phyloP scores from a whole-genome alignment of 2,888 invertebrate species.

The Allygus modestus region DNA sequence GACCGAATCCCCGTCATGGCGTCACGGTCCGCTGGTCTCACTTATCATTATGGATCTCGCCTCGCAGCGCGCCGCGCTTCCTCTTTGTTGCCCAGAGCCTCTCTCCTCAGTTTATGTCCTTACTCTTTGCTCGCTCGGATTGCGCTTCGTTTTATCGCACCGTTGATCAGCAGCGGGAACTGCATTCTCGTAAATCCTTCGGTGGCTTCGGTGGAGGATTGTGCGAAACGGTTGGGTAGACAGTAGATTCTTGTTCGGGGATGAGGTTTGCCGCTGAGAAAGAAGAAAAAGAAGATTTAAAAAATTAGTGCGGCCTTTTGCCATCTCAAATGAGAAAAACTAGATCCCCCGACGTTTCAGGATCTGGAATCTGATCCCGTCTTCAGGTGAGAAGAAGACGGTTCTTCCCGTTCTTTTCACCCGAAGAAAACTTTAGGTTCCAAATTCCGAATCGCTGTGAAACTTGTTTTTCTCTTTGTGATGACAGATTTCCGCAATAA shows the following conservation, averaged over 20 bases:
- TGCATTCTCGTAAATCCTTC: conserved; percentile 2
- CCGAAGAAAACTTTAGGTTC: no score
- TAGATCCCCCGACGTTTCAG: no score
- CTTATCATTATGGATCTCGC: conserved; percentile 43
- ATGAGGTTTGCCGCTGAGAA: neutral
- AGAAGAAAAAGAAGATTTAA: no score
- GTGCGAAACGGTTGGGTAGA: neutral
- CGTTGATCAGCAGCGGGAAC: neutral
- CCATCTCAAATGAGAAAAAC: no score
- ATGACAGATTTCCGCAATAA: no score
- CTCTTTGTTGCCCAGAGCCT: conserved; percentile 8
- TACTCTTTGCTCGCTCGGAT: conserved; percentile 9
- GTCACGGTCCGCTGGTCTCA: conserved; percentile 32
- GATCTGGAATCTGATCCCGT: no score
- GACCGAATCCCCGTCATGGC: neutral
- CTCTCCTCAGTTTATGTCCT: conserved; percentile 20
- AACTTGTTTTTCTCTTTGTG: no score
- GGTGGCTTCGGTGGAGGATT: neutral
- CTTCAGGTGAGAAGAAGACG: no score
- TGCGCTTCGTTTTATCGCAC: conserved; percentile 24
- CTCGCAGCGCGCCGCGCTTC: neutral
- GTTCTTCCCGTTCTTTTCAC: no score
- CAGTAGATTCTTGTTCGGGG: neutral
- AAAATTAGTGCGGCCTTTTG: no score
- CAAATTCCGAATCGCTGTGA: no score